These are phyloP conservation scores for Drosophila tanythrix DNA, from an alignment of 2,888 invertebrate genomes.

Conservation along the genomic window DNA sequence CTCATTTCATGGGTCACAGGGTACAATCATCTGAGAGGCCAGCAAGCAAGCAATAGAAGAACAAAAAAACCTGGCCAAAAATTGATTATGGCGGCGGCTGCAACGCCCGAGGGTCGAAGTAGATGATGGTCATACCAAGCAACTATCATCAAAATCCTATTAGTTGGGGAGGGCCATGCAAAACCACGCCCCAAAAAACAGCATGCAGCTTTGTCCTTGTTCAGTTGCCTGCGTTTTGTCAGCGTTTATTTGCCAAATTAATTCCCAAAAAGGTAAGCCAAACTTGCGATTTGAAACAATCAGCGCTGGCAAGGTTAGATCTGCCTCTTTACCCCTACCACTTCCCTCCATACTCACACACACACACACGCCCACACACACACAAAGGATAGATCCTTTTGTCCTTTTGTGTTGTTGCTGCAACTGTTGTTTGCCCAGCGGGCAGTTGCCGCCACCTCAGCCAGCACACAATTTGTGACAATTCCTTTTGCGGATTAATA, in stretches of 20 bases:
- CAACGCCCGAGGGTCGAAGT: conserved; percentile 53
- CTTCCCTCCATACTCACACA: neutral
- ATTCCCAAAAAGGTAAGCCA: conserved; percentile 81
- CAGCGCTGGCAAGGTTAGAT: conserved; percentile 57
- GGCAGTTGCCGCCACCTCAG: conserved; percentile 57
- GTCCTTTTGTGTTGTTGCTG: conserved; percentile 60
- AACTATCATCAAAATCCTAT: conserved; percentile 83
- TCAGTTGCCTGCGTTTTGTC: conserved; percentile 76
- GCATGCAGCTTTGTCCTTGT: conserved; percentile 66
- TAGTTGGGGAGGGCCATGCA: conserved; percentile 65
- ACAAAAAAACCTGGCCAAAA: conserved; percentile 67
- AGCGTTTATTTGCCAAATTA: conserved; percentile 80
- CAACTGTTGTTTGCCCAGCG: conserved; percentile 75
- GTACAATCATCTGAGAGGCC: conserved; percentile 80
- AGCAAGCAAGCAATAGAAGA: conserved; percentile 40
- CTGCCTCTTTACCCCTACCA: conserved; percentile 6
- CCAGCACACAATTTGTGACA: conserved; percentile 76
- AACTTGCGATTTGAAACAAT: conserved; percentile 82
- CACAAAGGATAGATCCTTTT: conserved; percentile 48
- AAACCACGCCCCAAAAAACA: conserved; percentile 26
- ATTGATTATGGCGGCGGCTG: conserved; percentile 73
- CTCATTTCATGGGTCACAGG: conserved; percentile 85
- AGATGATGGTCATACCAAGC: conserved; percentile 45
- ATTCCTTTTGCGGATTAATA: conserved; percentile 81
- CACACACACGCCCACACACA: conserved; percentile 2